Evolutionary conservation across 2,113 vertebrate species (phyloP).

Genomic region (Furnarius figulus): DNA sequence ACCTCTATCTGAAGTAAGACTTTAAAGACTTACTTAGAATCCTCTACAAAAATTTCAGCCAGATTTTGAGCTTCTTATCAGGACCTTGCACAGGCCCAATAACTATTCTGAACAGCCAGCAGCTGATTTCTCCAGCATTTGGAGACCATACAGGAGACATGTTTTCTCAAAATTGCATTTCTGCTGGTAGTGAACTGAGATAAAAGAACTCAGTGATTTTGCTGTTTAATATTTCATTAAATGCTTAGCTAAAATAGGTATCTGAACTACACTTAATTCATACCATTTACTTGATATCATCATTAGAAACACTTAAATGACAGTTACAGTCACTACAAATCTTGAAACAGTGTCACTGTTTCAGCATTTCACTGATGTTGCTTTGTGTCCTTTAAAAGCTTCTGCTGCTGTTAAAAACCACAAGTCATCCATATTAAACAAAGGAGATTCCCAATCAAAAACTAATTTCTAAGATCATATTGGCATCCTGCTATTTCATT

Average conservation of each 20-base stretch:
- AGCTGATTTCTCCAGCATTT: not conserved
- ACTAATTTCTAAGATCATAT: not conserved
- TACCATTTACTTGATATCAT: not conserved
- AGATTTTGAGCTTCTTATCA: not conserved
- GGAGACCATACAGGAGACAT: not conserved
- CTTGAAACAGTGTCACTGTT: not conserved
- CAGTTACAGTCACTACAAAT: not conserved
- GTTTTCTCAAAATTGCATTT: not conserved
- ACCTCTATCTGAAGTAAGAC: not conserved
- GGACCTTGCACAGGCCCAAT: not conserved
- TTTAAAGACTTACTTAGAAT: not conserved
- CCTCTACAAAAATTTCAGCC: not conserved
- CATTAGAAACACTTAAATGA: constrained; percentile 7
- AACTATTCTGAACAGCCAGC: not conserved
- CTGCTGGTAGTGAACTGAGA: not conserved
- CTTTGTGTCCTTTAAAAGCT: not conserved
- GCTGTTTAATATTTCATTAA: constrained; percentile 10
- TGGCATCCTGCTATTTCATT: not conserved
- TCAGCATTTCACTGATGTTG: not conserved
- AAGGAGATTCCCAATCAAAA: not conserved
- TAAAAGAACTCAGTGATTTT: not conserved
- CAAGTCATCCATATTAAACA: not conserved
- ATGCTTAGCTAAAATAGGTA: not conserved
- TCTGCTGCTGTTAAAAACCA: not conserved
- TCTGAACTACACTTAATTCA: not conserved